Evolutionary conservation across 2,888 invertebrate genomes (phyloP).

Genomic region (Chironomus tentans): DNA sequence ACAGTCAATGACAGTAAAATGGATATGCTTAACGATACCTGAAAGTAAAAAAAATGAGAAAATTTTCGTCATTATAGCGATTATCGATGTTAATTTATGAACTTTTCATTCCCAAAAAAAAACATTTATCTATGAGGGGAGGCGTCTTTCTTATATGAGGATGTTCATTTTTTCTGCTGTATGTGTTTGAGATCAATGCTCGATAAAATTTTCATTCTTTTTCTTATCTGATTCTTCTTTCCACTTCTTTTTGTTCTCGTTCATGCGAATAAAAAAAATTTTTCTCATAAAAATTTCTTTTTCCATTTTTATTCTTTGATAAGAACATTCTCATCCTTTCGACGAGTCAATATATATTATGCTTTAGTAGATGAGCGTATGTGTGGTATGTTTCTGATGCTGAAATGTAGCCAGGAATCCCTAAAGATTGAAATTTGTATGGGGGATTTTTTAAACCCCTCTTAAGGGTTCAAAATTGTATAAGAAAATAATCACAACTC

Average conservation of each 20-base stretch:
- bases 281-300: neutral
- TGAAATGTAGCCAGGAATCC: no score
- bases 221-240: neutral
- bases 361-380: no score
- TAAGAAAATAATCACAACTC: no score
- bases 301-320: neutral
- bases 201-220: neutral
- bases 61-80: neutral
- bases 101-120: neutral
- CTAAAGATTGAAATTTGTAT: no score
- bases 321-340: no score
- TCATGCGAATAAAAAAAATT: neutral
- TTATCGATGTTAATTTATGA: neutral
- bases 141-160: neutral
- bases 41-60: slow-evolving; percentile 36
- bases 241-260: neutral
- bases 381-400: no score
- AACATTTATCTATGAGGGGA: neutral
- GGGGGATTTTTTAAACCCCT: no score
- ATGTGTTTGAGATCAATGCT: neutral
- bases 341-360: no score
- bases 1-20: slow-evolving; percentile 91
- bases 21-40: slow-evolving; percentile 91
- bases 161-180: neutral
- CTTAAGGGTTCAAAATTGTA: no score